Percentiles rank a stretch among this genome's conserved stretches.
phyloP scores from a whole-genome alignment of 2,797 vertebrate species.

The Poecilia velifera region DNA sequence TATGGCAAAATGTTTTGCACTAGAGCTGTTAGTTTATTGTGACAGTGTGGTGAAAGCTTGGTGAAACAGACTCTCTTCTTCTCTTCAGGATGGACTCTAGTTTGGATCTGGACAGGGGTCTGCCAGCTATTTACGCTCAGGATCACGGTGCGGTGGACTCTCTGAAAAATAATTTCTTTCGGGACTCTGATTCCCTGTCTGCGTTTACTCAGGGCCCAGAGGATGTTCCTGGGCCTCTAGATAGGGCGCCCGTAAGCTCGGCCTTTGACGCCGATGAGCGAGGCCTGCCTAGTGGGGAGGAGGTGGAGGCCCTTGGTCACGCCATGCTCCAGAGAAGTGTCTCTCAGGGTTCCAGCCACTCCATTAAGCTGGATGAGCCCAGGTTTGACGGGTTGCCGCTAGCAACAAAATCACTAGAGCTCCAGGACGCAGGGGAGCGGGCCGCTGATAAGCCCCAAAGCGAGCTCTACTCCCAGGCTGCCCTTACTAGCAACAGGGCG shows the following conservation, averaged over 20 bases:
- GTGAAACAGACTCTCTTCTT: background rate
- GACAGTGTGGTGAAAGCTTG: background rate
- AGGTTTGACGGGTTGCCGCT: slow-evolving; percentile 81
- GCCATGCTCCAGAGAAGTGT: slow-evolving; percentile 88
- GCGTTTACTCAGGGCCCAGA: slow-evolving; percentile 86
- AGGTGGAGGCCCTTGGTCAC: slow-evolving; percentile 83
- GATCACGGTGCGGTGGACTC: slow-evolving; percentile 86
- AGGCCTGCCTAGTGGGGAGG: slow-evolving; percentile 79
- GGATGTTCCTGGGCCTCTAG: slow-evolving; percentile 81
- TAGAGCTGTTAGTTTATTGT: background rate
- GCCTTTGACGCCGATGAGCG: slow-evolving; percentile 84
- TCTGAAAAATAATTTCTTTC: slow-evolving; percentile 88
- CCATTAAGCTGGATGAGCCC: slow-evolving; percentile 89
- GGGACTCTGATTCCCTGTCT: slow-evolving; percentile 86
- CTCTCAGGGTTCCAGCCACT: slow-evolving; percentile 91
- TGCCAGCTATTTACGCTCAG: slow-evolving; percentile 83
- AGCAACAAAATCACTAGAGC: slow-evolving; percentile 83
- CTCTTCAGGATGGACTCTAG: slow-evolving; percentile 83
- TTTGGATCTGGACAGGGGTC: slow-evolving; percentile 86
- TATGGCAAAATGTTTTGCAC: slow-evolving; percentile 20
- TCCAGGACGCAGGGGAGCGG: slow-evolving; percentile 85
- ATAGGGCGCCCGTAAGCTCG: slow-evolving; percentile 72
- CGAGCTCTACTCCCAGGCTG: slow-evolving; percentile 84
- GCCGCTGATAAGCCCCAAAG: slow-evolving; percentile 88
- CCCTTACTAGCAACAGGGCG: slow-evolving; percentile 74